Evolutionary conservation across 2,113 vertebrate genomes (phyloP).

Genomic region (Sander vitreus): DNA sequence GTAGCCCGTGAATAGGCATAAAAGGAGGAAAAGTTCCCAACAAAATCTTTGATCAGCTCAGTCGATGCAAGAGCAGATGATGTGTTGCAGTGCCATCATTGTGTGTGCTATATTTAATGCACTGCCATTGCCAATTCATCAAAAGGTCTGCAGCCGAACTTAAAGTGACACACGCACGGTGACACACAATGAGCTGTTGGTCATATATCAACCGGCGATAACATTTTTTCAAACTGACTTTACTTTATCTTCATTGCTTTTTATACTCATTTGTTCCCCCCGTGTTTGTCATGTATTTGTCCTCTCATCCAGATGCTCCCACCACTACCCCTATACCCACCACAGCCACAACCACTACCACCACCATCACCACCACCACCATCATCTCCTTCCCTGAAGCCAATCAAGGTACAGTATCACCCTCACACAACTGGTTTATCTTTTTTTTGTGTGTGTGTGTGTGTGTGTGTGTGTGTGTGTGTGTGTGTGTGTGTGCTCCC

Average conservation of each 20-base stretch:
- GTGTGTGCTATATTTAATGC: conserved; percentile 38
- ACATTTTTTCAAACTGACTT: conserved; percentile 39
- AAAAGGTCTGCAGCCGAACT: conserved; percentile 21
- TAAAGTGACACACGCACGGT: conserved; percentile 14
- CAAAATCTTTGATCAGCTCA: conserved; percentile 48
- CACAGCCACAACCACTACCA: conserved; percentile 82
- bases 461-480: conserved; percentile 23
- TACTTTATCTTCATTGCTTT: conserved; percentile 63
- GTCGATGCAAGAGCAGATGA: conserved; percentile 16
- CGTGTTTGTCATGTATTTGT: conserved; percentile 83
- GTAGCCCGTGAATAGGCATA: conserved; percentile 35
- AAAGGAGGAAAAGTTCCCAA: conserved; percentile 42
- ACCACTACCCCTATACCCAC: conserved; percentile 87
- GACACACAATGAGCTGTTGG: conserved; percentile 22
- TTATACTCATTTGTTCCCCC: conserved; percentile 72
- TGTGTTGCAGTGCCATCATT: conserved; percentile 11
- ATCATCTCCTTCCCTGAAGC: conserved; percentile 74
- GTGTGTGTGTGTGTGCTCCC: conserved; percentile 20
- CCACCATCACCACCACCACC: conserved; percentile 76
- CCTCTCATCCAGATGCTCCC: conserved; percentile 86
- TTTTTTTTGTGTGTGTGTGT: conserved; percentile 13
- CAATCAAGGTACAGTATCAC: conserved; percentile 84
- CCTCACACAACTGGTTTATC: conserved; percentile 50
- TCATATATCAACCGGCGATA: conserved; percentile 28
- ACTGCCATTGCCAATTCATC: conserved; percentile 28